Base-by-base conservation (phyloP, 2,113 vertebrate species). In the Alouatta palliata region DNA sequence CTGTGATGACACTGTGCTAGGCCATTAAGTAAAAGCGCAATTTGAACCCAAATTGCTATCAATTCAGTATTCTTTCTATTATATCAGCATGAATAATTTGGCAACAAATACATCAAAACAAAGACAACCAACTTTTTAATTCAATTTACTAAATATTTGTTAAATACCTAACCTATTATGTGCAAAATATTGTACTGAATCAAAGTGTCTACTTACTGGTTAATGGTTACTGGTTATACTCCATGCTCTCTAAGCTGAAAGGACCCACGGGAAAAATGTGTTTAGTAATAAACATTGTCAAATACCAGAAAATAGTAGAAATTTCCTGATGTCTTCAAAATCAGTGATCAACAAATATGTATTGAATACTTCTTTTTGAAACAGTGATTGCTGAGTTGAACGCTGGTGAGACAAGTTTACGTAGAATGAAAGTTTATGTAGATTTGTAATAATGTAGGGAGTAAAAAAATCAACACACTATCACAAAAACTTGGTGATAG, bases 61-160 rank as follows among this genome's bases (percentile, higher is more conserved):
- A 88, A 37, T 64, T 87, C 8, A 91, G 56, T 79, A 88, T 84
- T 94, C 75, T 86, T 95, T 93, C 52, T 94, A 49, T 83, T 84
- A 82, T 45, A 71, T 9, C 80, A 89, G 3, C 58, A 37, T 87
- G 77, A 85, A 97, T 86, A 95, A 95, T 92, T 93, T 30, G 83
- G 45, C n/a, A 91, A 70, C 37, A 96, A 93, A 89, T 45, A 89
- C 4, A 87, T 40, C 20, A 94, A 91, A 95, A 88, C 56, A 91
- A 94, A 90, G 32, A 49, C 37, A 66, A 6, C 20, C 43, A 94
- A 83, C 12, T 49, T 97, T 90, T 93, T 25, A 81, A 93, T 84
- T 80, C 21, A 70, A 3, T 85, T 95, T 95, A 94, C 40, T 88
- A 93, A 85, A 49, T 61, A 91, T 80, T 54, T 96, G 25, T 82